Base-by-base conservation (phyloP, 2,888 invertebrate species). In the Synergus gifuensis region DNA sequence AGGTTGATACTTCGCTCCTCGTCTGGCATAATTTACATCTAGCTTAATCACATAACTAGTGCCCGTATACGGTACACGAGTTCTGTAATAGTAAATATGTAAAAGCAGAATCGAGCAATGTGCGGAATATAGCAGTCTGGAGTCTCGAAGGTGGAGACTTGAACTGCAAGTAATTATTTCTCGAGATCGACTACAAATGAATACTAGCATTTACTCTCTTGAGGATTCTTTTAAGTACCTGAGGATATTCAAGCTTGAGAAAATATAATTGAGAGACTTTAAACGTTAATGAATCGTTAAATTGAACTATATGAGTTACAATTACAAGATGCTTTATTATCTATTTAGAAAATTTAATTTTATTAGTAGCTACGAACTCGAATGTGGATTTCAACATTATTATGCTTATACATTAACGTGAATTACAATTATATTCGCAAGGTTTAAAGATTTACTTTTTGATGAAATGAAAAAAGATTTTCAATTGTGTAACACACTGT, bases 11-110 rank as follows among this genome's bases (percentile, higher is more conserved):
- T 80, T 76, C 78, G 79, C 79, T 80, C 79, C 81, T 80, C 69
- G 79, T 69, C 58, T 73, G 77, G 78, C 79, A 81, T 83, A 81
- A 85, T 83, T 83, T 85, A 81, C 83, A 85, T 85, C 76, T 63
- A 82, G 80, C 28, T 49, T 69, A 69, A 81, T 81, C 83, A 80
- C 82, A 80, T 84, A 82, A 83, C 79, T 81, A 81, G 82, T 80
- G 79, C 78, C 78, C 76, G 78, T 78, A 82, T 82, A 83, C 84
- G 82, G 82, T 83, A 82, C 82, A 83, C 73, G 76, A 76, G 77
- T 79, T 82, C 80, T 81, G 83, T 79, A 82, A 85, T 85, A 83
- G 82, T 83, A 85, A 85, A 83, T 84, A 82, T 81, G 77, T 78
- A 81, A 79, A 82, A 78, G 36, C 36, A 73, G 36, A 54, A 28